Conservation (phyloP, 2,888 invertebrate genomes). For the Trachelus tabidus region DNA sequence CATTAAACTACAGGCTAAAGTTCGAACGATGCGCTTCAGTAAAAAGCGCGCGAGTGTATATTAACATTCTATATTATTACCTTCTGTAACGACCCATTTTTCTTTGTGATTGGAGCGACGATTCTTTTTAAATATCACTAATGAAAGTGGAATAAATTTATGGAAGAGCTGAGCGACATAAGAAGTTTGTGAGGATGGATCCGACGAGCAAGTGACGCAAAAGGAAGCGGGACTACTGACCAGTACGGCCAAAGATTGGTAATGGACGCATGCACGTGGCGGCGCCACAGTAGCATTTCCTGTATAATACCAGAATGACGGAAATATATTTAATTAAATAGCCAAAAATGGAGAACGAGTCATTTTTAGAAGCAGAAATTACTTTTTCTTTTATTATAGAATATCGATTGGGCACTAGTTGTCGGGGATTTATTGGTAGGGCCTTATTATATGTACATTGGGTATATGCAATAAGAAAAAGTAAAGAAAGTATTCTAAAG, state of each 20-base stretch:
- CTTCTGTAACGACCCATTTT: conserved; percentile 51
- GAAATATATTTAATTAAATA: neutral
- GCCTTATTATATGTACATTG: conserved; percentile 8
- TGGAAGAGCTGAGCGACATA: neutral
- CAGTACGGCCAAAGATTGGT: neutral
- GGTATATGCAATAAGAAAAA: conserved; percentile 5
- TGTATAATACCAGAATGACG: neutral
- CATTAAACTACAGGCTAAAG: neutral
- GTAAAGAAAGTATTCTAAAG: neutral
- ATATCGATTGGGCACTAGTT: neutral
- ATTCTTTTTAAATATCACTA: neutral
- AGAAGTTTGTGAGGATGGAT: neutral
- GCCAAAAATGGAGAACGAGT: neutral
- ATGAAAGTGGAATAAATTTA: neutral
- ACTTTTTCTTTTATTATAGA: neutral
- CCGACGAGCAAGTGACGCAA: conserved; percentile 6
- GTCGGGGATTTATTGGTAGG: neutral
- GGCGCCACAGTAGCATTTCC: conserved; percentile 1
- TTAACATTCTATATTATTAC: conserved; percentile 28
- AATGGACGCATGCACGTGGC: neutral
- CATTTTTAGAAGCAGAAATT: neutral
- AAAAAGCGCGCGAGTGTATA: neutral
- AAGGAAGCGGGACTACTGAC: conserved; percentile 8
- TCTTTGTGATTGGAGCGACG: neutral
- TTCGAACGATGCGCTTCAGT: neutral